Conservation (phyloP, 30 jellyfish, hydroid and myxozoan species). For the Sanderia malayensis region DNA sequence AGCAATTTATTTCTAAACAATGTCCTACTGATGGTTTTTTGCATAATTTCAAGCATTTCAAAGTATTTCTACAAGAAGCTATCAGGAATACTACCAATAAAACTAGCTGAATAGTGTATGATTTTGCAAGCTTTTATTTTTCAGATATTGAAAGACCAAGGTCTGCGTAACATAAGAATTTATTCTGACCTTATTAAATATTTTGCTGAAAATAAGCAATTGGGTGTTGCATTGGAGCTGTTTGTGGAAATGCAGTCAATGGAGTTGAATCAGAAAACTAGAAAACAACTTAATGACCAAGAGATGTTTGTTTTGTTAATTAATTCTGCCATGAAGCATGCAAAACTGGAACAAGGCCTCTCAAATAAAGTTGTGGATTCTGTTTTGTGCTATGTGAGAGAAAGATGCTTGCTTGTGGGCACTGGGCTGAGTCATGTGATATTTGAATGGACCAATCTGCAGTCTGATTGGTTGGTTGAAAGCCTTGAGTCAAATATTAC, state of each 20-base stretch:
- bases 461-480: neutral
- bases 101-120: too few relatives aligned
- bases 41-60: too few relatives aligned
- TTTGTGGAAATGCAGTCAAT: constrained; percentile 46
- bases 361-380: neutral
- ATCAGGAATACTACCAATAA: too few relatives aligned
- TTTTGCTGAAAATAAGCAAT: constrained; percentile 3
- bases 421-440: constrained; percentile 5
- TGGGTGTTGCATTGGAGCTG: constrained; percentile 30
- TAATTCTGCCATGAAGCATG: neutral
- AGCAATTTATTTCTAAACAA: neutral
- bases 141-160: constrained; percentile 29
- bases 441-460: neutral
- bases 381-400: constrained; percentile 10
- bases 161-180: constrained; percentile 45
- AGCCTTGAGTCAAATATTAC: neutral
- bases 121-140: constrained; percentile 8
- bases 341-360: neutral
- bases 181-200: constrained; percentile 24
- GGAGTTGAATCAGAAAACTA: constrained; percentile 39
- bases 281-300: constrained; percentile 45
- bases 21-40: too few relatives aligned
- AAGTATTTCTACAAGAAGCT: too few relatives aligned
- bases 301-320: constrained; percentile 20
- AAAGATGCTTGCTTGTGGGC: constrained; percentile 19